A percentile compares a stretch with the other conserved stretches of the same genome.
Conservation (phyloP, 2,113 vertebrate genomes). For the Lipotes vexillifer region DNA sequence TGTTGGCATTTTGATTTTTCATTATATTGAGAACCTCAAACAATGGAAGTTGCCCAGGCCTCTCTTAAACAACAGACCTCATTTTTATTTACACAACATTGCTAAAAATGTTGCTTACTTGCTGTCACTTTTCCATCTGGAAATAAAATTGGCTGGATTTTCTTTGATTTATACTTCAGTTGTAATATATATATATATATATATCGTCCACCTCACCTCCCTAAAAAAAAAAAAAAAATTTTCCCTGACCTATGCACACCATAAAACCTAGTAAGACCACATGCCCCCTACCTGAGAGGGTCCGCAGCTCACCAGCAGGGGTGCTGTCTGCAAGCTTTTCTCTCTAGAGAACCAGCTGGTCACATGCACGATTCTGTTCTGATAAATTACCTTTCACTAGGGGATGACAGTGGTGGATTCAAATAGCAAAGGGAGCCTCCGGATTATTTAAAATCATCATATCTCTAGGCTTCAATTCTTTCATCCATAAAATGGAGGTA, state of each 20-base stretch:
- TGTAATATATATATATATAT: rapidly evolving
- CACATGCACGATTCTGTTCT: neutral
- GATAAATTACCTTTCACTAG: neutral
- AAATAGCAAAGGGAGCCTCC: neutral
- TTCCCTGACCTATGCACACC: neutral
- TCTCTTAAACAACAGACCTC: neutral
- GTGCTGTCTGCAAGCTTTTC: neutral
- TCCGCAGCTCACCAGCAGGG: rapidly evolving
- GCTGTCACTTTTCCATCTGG: neutral
- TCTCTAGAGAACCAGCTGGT: neutral
- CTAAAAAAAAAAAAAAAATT: neutral
- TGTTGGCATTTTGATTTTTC: neutral
- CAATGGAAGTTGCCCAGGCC: neutral
- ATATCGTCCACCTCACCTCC: neutral
- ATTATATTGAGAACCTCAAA: neutral
- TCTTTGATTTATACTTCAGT: neutral
- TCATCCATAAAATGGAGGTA: constrained; percentile 42
- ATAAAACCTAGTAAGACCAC: neutral
- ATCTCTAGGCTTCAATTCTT: neutral
- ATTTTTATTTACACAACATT: neutral
- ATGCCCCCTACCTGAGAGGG: too few relatives aligned
- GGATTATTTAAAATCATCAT: constrained; percentile 2
- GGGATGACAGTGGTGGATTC: neutral
- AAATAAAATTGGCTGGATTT: neutral
- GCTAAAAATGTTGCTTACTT: neutral